phyloP scores from a whole-genome alignment of 2,888 invertebrate genomes.

The Tetragonula carbonaria region DNA sequence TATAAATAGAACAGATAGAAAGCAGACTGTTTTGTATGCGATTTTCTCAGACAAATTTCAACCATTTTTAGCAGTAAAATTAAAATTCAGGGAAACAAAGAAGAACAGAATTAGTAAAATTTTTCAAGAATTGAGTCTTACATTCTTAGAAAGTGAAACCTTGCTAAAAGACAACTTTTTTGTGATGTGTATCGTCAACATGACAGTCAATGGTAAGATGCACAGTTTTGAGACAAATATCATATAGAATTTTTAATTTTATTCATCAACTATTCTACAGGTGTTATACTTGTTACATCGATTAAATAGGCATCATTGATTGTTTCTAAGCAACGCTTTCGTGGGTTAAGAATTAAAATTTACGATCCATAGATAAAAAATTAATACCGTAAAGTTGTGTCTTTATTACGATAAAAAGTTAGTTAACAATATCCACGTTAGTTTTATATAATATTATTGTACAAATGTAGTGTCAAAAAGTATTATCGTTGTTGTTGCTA shows the following conservation, averaged over 20 bases:
- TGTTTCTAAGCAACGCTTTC: constrained; percentile 15
- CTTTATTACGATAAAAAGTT: not conserved
- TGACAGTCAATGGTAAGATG: constrained; percentile 57
- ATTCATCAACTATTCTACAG: too few relatives aligned
- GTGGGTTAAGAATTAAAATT: not conserved
- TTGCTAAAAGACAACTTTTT: not conserved
- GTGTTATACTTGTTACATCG: not conserved
- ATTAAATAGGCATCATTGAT: not conserved
- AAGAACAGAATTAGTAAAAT: too few relatives aligned
- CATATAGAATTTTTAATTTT: not conserved
- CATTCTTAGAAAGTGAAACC: too few relatives aligned
- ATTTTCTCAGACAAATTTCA: too few relatives aligned
- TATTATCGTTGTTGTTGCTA: not conserved
- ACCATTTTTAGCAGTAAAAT: too few relatives aligned
- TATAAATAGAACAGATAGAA: too few relatives aligned
- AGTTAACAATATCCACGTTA: not conserved
- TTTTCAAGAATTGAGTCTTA: not conserved
- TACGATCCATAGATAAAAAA: not conserved
- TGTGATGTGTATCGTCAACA: constrained; percentile 17
- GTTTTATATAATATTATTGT: not conserved
- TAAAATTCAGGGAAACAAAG: too few relatives aligned
- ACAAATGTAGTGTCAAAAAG: not conserved
- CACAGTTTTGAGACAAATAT: not conserved
- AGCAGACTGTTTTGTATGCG: too few relatives aligned
- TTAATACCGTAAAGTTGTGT: not conserved